Evolutionary conservation across 2,113 vertebrate species (phyloP).

Genomic region (Sinocyclocheilus maitianheensis): DNA sequence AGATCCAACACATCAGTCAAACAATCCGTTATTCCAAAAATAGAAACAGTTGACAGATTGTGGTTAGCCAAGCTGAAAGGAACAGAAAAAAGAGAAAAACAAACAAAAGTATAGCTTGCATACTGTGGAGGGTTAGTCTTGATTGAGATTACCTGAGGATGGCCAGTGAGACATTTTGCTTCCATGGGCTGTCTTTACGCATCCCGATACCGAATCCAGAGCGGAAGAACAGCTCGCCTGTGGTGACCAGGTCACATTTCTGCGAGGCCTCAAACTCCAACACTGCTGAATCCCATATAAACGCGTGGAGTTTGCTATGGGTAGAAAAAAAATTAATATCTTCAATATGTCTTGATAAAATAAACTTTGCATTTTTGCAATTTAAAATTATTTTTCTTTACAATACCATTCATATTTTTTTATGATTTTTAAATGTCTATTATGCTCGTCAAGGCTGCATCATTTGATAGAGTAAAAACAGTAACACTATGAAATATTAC

Average conservation of each 20-base stretch:
- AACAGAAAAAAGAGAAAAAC: not conserved
- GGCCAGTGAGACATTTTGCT: conserved; percentile 95
- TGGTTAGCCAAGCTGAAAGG: not conserved
- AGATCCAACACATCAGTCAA: conserved; percentile 8
- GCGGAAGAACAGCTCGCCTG: conserved; percentile 96
- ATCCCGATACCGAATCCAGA: conserved; percentile 96
- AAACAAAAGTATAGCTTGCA: not conserved
- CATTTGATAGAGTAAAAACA: not conserved
- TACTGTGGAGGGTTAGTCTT: not conserved
- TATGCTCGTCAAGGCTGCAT: not conserved
- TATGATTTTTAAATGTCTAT: too few relatives aligned
- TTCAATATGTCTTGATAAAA: too few relatives aligned
- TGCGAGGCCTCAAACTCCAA: conserved; percentile 97
- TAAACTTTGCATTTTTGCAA: not conserved
- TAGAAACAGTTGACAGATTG: conserved; percentile 13
- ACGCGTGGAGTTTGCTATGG: conserved; percentile 91
- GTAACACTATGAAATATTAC: too few relatives aligned
- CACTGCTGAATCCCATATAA: conserved; percentile 98
- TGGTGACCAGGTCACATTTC: conserved; percentile 97
- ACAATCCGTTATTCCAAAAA: conserved; percentile 5
- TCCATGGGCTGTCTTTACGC: conserved; percentile 98
- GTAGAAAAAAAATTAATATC: not conserved
- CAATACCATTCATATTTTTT: not conserved
- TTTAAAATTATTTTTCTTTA: not conserved
- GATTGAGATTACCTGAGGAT: conserved; percentile 86